Percentiles rank a stretch among this genome's conserved stretches.
These are phyloP conservation scores for Ennomos quercinarius DNA, from an alignment of 2,888 invertebrate species.

Conservation along the genomic window DNA sequence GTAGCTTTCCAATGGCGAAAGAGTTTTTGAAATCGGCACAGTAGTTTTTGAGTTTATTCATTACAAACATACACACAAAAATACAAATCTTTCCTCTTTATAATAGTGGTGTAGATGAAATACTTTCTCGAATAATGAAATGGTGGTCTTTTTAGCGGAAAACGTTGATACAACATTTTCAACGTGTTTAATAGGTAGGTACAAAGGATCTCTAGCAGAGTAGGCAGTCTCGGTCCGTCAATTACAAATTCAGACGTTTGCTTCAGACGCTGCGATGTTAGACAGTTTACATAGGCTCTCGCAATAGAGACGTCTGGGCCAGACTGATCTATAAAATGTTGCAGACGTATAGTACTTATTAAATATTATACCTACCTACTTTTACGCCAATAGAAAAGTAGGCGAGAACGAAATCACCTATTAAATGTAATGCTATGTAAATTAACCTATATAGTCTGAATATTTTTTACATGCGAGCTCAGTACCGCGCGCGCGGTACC, in stretches of 20 bases:
- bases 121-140: no score
- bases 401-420: slow-evolving; percentile 35
- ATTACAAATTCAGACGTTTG: slow-evolving; percentile 49
- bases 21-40: no score
- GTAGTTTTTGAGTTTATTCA: no score
- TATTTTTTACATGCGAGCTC: no score
- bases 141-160: no score
- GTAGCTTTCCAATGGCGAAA: no score
- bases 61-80: no score
- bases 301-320: slow-evolving; percentile 56
- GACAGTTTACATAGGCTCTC: slow-evolving; percentile 25
- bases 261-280: slow-evolving; percentile 40
- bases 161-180: neutral
- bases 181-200: neutral
- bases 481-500: no score
- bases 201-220: slow-evolving; percentile 28
- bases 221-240: slow-evolving; percentile 27
- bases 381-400: slow-evolving; percentile 45
- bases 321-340: slow-evolving; percentile 59
- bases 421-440: neutral
- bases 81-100: no score
- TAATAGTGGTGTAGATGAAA: no score
- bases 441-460: no score
- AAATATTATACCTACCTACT: slow-evolving; percentile 39
- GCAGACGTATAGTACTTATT: slow-evolving; percentile 50